Evolutionary conservation across 2,797 vertebrate species (phyloP), one percentile per base, ranked within the genome.

Genomic region (Chromis chromis): DNA sequence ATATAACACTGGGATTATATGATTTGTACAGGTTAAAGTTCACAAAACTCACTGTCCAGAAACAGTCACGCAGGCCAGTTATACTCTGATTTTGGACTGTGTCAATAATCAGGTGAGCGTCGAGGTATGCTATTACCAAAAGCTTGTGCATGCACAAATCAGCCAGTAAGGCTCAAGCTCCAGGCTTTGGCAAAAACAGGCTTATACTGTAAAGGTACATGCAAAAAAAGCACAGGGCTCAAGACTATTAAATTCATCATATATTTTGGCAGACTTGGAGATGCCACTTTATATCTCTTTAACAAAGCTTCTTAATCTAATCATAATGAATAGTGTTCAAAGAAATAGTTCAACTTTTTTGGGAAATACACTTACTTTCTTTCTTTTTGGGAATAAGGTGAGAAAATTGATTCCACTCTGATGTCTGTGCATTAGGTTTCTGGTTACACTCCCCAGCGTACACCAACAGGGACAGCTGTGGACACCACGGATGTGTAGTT

Each of bases 81-180:
- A 65, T 78, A 75, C 65, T 84, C 79, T 44, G 78, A 79, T 86
- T 82, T 82, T 56, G 67, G 78, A 82, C 79, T 48, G 76, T 67
- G 79, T 81, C 78, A 55, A 59, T 83, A 72, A 74, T 78, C 78
- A 87, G 76, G 74, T 71, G 78, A 84, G 76, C 55, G 44, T 64
- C 46, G 61, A 88, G 84, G 89, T 88, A 77, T 65, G 71, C 77
- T 31, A 61, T 68, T 63, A 83, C 76, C 82, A 65, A 78, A 85
- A 84, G 89, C 88, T 88, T 83, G 76, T 88, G 81, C 90, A 92
- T 92, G 90, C 92, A 92, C 82, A 65, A 82, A 44, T 88, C 78
- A 79, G 89, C 82, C 83, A 61, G 70, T 78, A 71, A 44, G 77
- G 87, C 82, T 89, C 81, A 82, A 88, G 87, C 81, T 73, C 85